Base-by-base conservation (phyloP, 2,113 vertebrate species). In the Brachypteracias leptosomus region DNA sequence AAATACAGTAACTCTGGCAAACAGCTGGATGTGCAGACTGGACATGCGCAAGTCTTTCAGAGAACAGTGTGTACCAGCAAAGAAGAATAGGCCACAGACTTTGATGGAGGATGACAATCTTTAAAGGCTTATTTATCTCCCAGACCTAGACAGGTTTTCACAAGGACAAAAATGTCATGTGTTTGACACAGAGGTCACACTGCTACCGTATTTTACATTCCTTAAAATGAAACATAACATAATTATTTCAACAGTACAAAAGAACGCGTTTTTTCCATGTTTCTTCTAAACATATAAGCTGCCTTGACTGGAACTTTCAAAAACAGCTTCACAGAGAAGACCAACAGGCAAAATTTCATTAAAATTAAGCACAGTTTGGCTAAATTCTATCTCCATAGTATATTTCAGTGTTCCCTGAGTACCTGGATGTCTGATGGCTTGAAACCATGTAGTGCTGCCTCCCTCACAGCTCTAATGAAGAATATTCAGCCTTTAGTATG, bases 201-300 rank as follows among this genome's bases (percentile, higher is more conserved):
- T 1, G 28, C 16, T 31, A 52, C 36, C 6, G 14, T 36, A 36
- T 46, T 70, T 86, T 46, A 88, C 66, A 63, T 52, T 49, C 44
- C 28, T 72, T 68, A 11, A 62, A 82, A 85, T 25, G 18, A 57
- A 85, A 38, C 7, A 42, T 18, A 18, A 59, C 26, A n/a, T n/a
- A 78, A 78, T 49, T n/a, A 55, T 29, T 82, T 88, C 22, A 70
- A 46, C 29, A 46, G 6, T 49, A 14, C 10, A 54, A 68, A 78
- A 77, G 11, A 65, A 29, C 2, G 7, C 7, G 9, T 0, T 54
- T 73, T 84, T 47, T n/a, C 16, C 11, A 21, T 0, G 2, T 55
- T 78, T 78, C 55, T 70, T 47, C 36, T 52, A 66, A 88, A 71
- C n/a, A 40, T 3, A 42, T 38, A 4, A 71, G 31, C 52, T 44